Base-by-base conservation (phyloP, 1,140 invertebrate species). In the Heliothis subflexa region DNA sequence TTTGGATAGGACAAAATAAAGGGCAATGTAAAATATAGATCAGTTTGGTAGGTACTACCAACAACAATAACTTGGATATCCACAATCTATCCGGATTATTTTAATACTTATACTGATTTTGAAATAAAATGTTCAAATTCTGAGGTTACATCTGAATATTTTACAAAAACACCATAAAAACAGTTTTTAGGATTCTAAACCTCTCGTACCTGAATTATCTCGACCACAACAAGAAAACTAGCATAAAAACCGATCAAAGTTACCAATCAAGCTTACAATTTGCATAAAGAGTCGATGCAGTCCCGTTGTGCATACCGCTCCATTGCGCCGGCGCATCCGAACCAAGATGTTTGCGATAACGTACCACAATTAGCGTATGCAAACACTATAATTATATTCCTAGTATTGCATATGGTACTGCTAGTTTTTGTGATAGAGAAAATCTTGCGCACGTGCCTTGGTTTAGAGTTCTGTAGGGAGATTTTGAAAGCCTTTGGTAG, bases 401-500 rank as follows among this genome's bases (percentile, higher is more conserved):
- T 13, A 47, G 78, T 70, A 78, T 52, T 54, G 59, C 71, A 61
- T 75, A 57, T 79, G 47, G 78, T 57, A 66, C 49, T 66, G 72
- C 52, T 9, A 18, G 7, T 75, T 79, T 83, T 83, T 83, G 71
- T 78, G 16, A 16, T 74, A 79, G 84, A 87, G 85, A 87, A 87
- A 87, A 84, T 87, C 80, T 81, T 80, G 59, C n/a, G 59, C 73
- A 75, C 73, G 73, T 75, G 73, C n/a, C 55, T 40, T 47, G 18
- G 25, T 47, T 33, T 52, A 50, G 59, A 25, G 73, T 52, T 62
- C 59, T 13, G 45, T 62, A 3, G 5, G 57, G 13, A 25, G n/a
- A 12, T 33, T 12, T 3, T 33, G 5, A 40, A 40, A 25, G 11
- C 12, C 10, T 14, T 21, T 9, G 33, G 33, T 7, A 9, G 61